Evolutionary conservation across 2,113 vertebrate genomes (phyloP).

Genomic region (Sylvietta virens): DNA sequence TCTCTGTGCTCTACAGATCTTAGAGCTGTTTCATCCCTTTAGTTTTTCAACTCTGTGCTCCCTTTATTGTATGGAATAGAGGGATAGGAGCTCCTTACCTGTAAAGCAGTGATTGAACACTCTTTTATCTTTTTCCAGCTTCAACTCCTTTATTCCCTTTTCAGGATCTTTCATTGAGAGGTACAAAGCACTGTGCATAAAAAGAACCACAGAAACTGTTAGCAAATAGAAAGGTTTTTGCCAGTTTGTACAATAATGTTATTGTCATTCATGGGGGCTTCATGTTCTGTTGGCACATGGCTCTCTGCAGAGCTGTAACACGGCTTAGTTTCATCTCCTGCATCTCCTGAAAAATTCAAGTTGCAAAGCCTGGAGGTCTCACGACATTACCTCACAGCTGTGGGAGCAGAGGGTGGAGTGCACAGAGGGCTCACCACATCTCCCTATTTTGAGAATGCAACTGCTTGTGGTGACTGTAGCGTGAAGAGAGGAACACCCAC

Average conservation of each 20-base stretch:
- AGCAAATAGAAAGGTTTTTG: not conserved
- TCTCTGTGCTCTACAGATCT: not conserved
- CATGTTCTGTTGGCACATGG: not conserved
- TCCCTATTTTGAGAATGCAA: not conserved
- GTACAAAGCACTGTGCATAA: slow-evolving; percentile 81
- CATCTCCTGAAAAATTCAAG: not conserved
- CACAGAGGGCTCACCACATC: not conserved
- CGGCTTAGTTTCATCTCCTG: not conserved
- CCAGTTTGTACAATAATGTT: not conserved
- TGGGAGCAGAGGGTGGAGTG: not conserved
- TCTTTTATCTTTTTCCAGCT: slow-evolving; percentile 88
- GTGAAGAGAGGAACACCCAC: not conserved
- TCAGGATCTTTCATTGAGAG: slow-evolving; percentile 87
- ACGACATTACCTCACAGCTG: not conserved
- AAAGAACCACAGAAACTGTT: not conserved
- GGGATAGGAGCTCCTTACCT: slow-evolving; percentile 68
- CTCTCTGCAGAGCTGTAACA: not conserved
- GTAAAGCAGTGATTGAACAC: slow-evolving; percentile 95
- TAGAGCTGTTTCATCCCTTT: not conserved
- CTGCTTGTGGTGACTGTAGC: not conserved
- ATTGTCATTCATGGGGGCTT: not conserved
- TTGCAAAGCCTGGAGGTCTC: not conserved
- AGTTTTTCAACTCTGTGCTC: not conserved
- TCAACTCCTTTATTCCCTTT: slow-evolving; percentile 86
- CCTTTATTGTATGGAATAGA: not conserved